A percentile compares a stretch with the other conserved stretches of the same genome.
Evolutionary conservation across 2,797 vertebrate genomes (phyloP).

Genomic region (Podarcis lilfordi): DNA sequence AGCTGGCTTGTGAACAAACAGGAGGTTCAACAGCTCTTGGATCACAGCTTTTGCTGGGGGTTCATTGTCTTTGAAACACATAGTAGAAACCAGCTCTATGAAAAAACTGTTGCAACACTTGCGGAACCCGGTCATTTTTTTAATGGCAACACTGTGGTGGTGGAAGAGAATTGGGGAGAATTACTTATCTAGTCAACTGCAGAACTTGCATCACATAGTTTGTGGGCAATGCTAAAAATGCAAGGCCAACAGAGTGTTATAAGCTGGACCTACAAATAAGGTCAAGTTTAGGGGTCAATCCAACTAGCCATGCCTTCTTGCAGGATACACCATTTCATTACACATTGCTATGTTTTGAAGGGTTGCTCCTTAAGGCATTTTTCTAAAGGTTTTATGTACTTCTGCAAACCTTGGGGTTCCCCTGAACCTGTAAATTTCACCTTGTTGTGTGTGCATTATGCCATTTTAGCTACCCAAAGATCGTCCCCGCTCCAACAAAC

Average conservation of each 20-base stretch:
- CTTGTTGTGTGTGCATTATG: too few species aligned
- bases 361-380: too few species aligned
- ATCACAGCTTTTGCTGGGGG: constrained; percentile 86
- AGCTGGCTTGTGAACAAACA: constrained; percentile 80
- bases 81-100: constrained; percentile 88
- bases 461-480: too few species aligned
- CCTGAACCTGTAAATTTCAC: too few species aligned
- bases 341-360: too few species aligned
- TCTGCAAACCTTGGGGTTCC: too few species aligned
- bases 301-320: too few species aligned
- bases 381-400: too few species aligned
- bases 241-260: not conserved
- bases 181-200: not conserved
- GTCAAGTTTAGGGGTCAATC: too few species aligned
- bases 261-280: too few species aligned
- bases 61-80: constrained; percentile 93
- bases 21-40: constrained; percentile 81
- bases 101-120: constrained; percentile 92
- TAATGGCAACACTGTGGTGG: constrained; percentile 78
- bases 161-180: not conserved
- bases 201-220: not conserved
- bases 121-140: constrained; percentile 82
- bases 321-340: too few species aligned
- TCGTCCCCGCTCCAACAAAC: too few species aligned
- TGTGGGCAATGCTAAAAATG: not conserved